A percentile compares a stretch with the other conserved stretches of the same genome.
phyloP scores from a whole-genome alignment of 2,888 invertebrate species.

The Exocentrus adspersus region DNA sequence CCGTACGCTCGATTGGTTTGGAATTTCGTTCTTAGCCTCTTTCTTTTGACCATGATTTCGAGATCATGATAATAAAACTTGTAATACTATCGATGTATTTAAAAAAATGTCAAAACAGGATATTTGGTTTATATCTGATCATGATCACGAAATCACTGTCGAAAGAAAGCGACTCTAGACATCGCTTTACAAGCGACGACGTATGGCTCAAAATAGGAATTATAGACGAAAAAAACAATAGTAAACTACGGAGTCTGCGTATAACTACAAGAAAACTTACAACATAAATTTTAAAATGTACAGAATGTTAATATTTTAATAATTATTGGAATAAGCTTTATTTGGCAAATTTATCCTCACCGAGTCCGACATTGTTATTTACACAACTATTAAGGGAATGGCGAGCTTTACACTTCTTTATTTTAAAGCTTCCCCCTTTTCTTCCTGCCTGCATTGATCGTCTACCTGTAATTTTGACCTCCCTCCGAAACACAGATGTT shows the following conservation, averaged over 20 bases:
- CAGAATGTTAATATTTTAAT: no score
- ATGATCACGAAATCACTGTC: no score
- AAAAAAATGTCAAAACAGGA: no score
- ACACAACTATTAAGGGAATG: conserved; percentile 30
- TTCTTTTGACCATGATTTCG: no score
- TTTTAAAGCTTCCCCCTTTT: conserved; percentile 31
- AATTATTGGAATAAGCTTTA: no score
- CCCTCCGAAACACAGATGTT: conserved; percentile 26
- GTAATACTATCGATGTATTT: no score
- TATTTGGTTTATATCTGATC: no score
- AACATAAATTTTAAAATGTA: no score
- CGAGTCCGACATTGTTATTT: conserved; percentile 22
- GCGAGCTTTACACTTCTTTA: conserved; percentile 31
- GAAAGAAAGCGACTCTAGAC: no score
- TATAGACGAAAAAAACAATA: conserved; percentile 8
- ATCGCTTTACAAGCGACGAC: conserved; percentile 1
- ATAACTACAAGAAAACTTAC: not conserved
- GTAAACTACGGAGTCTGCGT: not conserved
- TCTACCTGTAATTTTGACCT: conserved; percentile 26
- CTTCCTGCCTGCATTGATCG: conserved; percentile 31
- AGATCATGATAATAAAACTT: no score
- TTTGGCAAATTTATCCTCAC: conserved; percentile 23
- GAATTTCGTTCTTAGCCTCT: no score
- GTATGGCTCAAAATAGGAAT: conserved; percentile 11
- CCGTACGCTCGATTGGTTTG: conserved; percentile 6